These are phyloP conservation scores for Poliocrania exsul DNA, from an alignment of 2,797 vertebrate species.

Conservation along the genomic window DNA sequence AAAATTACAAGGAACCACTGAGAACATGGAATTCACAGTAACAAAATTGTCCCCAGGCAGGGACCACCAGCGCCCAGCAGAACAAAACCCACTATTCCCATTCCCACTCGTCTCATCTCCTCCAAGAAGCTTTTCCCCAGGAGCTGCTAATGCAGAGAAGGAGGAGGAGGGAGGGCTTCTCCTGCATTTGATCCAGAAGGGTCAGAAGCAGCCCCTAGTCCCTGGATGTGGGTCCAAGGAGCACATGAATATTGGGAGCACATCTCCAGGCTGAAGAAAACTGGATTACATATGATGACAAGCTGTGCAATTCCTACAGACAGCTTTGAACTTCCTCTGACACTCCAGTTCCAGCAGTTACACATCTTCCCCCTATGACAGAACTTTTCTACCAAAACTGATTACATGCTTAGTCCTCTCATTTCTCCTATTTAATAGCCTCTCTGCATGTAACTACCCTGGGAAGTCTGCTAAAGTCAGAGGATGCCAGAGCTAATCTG, in stretches of 20 bases:
- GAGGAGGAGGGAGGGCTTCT: neutral
- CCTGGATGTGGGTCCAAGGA: neutral
- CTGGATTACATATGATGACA: neutral
- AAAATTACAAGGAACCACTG: neutral
- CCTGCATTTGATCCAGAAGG: neutral
- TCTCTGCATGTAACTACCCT: neutral
- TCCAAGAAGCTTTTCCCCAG: neutral
- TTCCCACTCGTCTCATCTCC: neutral
- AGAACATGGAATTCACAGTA: neutral
- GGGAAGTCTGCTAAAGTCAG: neutral
- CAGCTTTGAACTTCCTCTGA: neutral
- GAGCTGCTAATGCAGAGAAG: neutral
- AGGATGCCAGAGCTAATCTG: neutral
- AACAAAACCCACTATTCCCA: neutral
- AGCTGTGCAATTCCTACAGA: neutral
- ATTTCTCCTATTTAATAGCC: neutral
- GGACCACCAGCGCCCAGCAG: accelerated
- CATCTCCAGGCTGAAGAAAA: neutral
- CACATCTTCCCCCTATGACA: neutral
- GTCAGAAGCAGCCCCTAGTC: neutral
- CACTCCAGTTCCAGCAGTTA: neutral
- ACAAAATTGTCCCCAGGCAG: neutral
- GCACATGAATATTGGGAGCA: neutral
- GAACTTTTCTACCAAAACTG: neutral
- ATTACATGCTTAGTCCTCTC: neutral